Evolutionary conservation across 2,113 vertebrate genomes (phyloP).

Genomic region (Oreochromis spilurus): DNA sequence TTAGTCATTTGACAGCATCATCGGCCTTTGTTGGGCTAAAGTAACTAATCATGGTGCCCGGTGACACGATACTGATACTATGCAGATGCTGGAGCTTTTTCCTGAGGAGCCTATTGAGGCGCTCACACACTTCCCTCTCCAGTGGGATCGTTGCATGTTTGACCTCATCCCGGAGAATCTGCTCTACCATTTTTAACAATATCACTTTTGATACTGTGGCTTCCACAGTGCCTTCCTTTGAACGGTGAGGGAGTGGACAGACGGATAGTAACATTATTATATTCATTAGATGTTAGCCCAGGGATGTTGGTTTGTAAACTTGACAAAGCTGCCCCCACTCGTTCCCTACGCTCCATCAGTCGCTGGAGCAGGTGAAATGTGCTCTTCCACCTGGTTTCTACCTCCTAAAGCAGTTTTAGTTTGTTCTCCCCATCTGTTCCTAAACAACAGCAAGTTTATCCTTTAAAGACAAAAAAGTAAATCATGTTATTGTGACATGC

Average conservation of each 20-base stretch:
- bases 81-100: background rate
- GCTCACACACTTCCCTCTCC: background rate
- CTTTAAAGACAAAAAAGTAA: background rate
- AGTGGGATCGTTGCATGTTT: background rate
- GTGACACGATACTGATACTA: background rate
- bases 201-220: background rate
- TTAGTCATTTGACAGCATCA: background rate
- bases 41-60: background rate
- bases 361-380: background rate
- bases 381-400: background rate
- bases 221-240: background rate
- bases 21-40: background rate
- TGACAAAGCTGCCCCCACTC: background rate
- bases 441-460: background rate
- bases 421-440: background rate
- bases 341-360: background rate
- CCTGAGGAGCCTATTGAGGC: background rate
- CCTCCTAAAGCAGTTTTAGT: background rate
- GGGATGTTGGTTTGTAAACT: background rate
- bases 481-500: background rate
- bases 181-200: background rate
- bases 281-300: background rate
- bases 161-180: background rate
- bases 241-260: background rate
- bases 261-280: background rate